phyloP scores from a whole-genome alignment of 2,113 vertebrate genomes.

The Paradisaea rubra region DNA sequence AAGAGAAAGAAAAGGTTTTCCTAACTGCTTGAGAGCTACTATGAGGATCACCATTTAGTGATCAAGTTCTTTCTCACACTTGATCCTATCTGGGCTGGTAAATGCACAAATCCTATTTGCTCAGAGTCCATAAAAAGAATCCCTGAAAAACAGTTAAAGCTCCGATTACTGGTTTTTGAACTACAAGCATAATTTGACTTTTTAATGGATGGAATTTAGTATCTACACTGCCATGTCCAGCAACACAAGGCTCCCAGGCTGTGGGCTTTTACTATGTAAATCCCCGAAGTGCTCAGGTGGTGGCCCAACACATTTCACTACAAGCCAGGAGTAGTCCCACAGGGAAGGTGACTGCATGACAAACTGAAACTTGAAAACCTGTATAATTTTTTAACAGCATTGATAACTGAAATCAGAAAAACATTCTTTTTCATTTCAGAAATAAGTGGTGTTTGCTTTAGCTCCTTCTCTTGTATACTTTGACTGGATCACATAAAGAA shows the following conservation, averaged over 20 bases:
- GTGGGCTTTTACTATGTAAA: not conserved
- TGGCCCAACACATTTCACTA: not conserved
- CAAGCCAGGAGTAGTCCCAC: not conserved
- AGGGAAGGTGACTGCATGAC: not conserved
- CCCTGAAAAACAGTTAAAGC: not conserved
- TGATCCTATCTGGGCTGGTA: not conserved
- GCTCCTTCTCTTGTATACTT: not conserved
- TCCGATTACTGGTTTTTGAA: not conserved
- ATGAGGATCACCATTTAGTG: not conserved
- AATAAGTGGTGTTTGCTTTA: not conserved
- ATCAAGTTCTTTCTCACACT: not conserved
- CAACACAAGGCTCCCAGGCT: not conserved
- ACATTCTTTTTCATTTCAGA: not conserved
- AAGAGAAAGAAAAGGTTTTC: not conserved
- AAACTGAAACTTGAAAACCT: not conserved
- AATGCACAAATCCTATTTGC: not conserved
- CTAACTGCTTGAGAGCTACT: accelerated
- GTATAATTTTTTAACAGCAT: not conserved
- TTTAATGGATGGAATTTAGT: not conserved
- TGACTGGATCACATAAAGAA: not conserved
- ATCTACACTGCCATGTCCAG: not conserved
- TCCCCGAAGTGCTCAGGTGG: not conserved
- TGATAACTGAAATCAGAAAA: not conserved
- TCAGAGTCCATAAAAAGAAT: not conserved
- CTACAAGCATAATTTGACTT: not conserved